Evolutionary conservation across 1,140 invertebrate genomes (phyloP), one percentile per base, ranked within the genome.

Genomic region (Drosophila lini): DNA sequence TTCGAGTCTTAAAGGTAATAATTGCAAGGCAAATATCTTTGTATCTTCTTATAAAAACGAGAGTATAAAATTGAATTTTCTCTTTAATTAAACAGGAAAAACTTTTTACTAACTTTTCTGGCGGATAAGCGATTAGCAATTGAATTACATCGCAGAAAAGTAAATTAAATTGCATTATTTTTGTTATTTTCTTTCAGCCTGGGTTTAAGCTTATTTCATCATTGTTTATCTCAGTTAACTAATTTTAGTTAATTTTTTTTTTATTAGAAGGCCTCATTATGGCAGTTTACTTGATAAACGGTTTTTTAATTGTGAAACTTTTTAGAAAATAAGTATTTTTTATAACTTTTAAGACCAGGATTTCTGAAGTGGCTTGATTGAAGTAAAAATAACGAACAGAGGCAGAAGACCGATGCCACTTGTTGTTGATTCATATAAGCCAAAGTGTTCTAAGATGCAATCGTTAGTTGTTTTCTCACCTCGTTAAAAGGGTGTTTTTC

Each of bases 11-110:
- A 15, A 16, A 10, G 3, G 25, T 16, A 7, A 19, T 64, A 34
- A 47, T 64, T 65, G 28, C 13, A 32, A 25, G 36, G 11, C 42
- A 47, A 64, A 48, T 68, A 47, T 32, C 5, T 60, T 19, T 13
- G 13, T 5, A 4, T 58, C 5, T 50, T 6, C n/a, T 3, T 13
- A 8, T 3, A n/a, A 48, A 9, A 22, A 25, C 11, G 9, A 36
- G 4, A 11, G 15, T 11, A 19, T 42, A 5, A 36, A 34, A 31
- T 44, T 15, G 3, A 9, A 25, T 40, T 57, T 19, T 8, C 22
- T 15, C 13, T 9, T 13, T 15, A 22, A 31, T 19, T n/a, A 13
- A 16, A 4, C 15, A n/a, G 8, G 31, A 58, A 11, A 8, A 40
- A 7, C 2, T 19, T 28, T 19, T 16, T 2, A 11, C 6, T 1